Conservation (phyloP, 2,888 invertebrate species). For the Frankliniella intonsa region DNA sequence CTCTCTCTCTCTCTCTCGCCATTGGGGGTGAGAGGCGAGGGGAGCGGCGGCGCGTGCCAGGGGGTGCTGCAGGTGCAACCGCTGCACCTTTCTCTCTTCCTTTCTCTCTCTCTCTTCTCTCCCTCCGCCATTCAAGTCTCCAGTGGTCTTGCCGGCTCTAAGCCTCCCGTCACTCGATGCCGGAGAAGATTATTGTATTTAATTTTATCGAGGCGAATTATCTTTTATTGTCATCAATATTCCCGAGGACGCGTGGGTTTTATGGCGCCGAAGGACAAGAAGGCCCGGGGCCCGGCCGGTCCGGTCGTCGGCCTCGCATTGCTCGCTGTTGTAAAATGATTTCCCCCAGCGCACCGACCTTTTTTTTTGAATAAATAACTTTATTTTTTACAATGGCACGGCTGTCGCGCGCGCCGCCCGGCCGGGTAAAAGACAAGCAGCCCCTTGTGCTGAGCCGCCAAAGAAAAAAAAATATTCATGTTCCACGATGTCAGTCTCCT, state of each 20-base stretch:
- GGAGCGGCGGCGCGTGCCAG: not conserved
- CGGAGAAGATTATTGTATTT: no score
- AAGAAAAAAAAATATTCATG: not conserved
- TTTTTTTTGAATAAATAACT: no score
- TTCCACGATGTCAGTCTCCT: not conserved
- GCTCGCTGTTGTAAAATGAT: no score
- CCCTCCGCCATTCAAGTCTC: conserved; percentile 17
- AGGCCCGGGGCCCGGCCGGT: no score
- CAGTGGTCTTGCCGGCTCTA: not conserved
- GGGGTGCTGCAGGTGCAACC: not conserved
- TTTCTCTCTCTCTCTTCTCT: not conserved
- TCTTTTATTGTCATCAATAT: no score
- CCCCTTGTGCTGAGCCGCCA: not conserved
- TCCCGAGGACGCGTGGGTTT: no score
- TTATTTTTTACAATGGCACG: not conserved
- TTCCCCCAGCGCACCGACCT: no score
- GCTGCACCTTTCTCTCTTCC: not conserved
- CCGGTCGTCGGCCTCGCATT: not conserved
- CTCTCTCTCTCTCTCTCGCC: not conserved
- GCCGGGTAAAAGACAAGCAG: not conserved
- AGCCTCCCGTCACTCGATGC: no score
- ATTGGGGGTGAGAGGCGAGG: not conserved
- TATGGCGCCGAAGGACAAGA: no score
- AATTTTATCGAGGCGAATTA: no score
- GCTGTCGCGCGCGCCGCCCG: not conserved